phyloP scores from a whole-genome alignment of 2,113 vertebrate species.

The Lasiurus cinereus region DNA sequence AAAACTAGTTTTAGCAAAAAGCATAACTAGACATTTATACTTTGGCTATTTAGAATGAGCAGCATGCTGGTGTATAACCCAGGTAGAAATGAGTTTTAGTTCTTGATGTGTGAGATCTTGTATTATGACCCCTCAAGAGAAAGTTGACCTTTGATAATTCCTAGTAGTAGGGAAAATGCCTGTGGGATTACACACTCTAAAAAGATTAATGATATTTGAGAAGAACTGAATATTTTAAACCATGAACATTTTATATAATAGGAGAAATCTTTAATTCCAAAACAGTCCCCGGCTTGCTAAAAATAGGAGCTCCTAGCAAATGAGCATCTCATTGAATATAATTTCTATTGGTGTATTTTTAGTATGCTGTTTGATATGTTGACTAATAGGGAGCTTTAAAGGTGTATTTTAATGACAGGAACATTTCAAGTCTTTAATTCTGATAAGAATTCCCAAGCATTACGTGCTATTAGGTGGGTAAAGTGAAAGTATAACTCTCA shows the following conservation, averaged over 20 bases:
- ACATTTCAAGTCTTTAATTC: slow-evolving; percentile 62
- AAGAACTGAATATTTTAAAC: slow-evolving; percentile 67
- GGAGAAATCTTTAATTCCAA: slow-evolving; percentile 73
- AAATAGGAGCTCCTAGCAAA: slow-evolving; percentile 71
- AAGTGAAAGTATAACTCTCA: slow-evolving; percentile 46
- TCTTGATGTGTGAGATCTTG: background rate
- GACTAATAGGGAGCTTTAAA: slow-evolving; percentile 69
- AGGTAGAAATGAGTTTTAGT: background rate
- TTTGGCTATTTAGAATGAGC: background rate
- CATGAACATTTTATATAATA: slow-evolving; percentile 69
- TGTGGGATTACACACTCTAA: background rate
- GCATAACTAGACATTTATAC: background rate
- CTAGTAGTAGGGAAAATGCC: background rate
- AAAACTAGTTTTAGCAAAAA: slow-evolving; percentile 29
- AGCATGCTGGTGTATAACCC: background rate
- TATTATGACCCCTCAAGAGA: background rate
- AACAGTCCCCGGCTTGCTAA: slow-evolving; percentile 76
- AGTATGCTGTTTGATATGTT: slow-evolving; percentile 71
- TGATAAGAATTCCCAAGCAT: slow-evolving; percentile 55
- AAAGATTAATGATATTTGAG: slow-evolving; percentile 56
- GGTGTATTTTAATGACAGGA: slow-evolving; percentile 59
- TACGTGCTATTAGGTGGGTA: background rate
- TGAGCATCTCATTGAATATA: slow-evolving; percentile 64
- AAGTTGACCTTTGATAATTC: slow-evolving; percentile 47
- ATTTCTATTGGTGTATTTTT: slow-evolving; percentile 74